Base-by-base conservation (phyloP, 2,797 vertebrate genomes). In the Novumbra hubbsi region DNA sequence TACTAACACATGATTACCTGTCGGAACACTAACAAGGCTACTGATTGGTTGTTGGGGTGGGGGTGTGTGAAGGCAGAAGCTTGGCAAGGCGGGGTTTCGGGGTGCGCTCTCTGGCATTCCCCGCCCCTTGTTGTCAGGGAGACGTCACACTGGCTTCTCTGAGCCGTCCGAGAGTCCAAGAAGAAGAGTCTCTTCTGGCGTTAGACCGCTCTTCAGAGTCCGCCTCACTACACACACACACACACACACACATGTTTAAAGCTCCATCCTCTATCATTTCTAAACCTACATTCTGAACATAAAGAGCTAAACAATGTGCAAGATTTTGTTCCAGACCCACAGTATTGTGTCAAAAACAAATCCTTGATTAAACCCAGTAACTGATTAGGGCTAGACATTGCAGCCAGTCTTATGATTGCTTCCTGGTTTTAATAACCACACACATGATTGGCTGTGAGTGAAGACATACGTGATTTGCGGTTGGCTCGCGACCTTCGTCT, bases 161-260 rank as follows among this genome's bases (percentile, higher is more conserved):
- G 95, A 93, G 76, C 92, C 94, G 84, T 96, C 94, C 0, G 94
- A 88, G 74, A 98, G 91, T 78, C 96, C 96, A 84, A 98, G 90
- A 70, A 96, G 96, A 73, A 96, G 94, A 76, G 96, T 96, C 91
- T 98, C 97, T 83, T 99, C 97, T 45, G 95, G 93, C 34, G 96
- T 97, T 83, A 98, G 88, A 73, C 96, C 96, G 0, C 91, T 98
- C 92, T 96, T 98, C 88, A 98, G 91, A 72, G 97, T 98, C 90
- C 96, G 93, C 84, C 96, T 94, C 88, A 98, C 97, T 98, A 30
- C 50, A 50, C 65, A 67, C 49, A 41, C 65, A 65, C 64, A 68
- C 32, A 83, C 72, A 73, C 41, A 67, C 64, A 85, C 79, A 83
- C 73, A 69, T 50, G 5, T 52, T 11, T n/a, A 3, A 5, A 19